phyloP scores from a whole-genome alignment of 2,113 vertebrate genomes.

The Oreotragus oreotragus region DNA sequence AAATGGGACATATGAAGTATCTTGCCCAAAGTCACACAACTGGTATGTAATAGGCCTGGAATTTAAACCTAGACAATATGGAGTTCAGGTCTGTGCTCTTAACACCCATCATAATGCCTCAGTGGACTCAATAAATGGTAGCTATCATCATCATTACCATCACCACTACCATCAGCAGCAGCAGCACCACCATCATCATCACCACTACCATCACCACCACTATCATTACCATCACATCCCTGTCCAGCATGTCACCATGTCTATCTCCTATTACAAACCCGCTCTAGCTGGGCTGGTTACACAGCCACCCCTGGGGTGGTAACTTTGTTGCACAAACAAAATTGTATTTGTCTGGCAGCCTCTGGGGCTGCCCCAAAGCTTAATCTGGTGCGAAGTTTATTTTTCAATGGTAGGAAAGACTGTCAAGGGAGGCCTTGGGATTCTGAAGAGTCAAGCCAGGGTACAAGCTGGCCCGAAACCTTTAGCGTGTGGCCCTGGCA shows the following conservation, averaged over 20 bases:
- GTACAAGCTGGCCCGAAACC: background rate
- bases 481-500: background rate
- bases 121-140: accelerated
- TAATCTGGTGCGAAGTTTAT: background rate
- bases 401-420: background rate
- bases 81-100: background rate
- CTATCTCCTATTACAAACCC: background rate
- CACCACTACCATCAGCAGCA: background rate
- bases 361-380: background rate
- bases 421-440: background rate
- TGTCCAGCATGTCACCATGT: background rate
- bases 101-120: background rate
- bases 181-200: background rate
- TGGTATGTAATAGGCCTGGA: background rate
- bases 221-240: accelerated
- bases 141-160: no score
- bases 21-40: background rate
- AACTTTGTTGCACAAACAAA: conserved; percentile 18
- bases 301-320: background rate
- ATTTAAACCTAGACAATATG: background rate
- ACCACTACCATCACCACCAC: background rate
- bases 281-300: background rate
- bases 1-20: background rate
- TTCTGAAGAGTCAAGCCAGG: background rate
- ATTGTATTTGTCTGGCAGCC: background rate